Evolutionary conservation across 2,113 vertebrate species (phyloP).

Genomic region (Nicator chloris): DNA sequence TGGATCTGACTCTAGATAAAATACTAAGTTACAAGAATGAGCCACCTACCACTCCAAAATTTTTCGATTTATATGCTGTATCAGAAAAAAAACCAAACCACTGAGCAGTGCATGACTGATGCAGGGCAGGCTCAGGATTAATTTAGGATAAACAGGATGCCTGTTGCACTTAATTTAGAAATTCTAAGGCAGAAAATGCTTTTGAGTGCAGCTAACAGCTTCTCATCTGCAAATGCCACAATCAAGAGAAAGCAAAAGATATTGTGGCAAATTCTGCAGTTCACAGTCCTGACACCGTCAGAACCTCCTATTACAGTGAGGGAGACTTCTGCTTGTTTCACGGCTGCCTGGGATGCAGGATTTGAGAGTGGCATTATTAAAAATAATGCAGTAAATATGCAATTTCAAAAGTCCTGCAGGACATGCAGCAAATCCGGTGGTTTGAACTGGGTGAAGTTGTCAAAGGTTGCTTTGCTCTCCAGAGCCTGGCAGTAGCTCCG

Average conservation of each 20-base stretch:
- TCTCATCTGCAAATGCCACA: conserved; percentile 28
- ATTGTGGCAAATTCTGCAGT: conserved; percentile 32
- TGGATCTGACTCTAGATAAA: neutral
- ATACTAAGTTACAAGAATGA: neutral
- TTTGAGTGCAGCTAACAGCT: neutral
- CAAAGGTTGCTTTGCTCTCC: conserved; percentile 76
- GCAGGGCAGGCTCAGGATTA: neutral
- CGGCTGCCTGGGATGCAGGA: neutral
- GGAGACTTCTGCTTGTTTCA: neutral
- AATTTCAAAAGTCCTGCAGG: neutral
- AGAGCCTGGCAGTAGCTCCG: conserved; percentile 81
- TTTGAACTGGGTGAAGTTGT: conserved; percentile 73
- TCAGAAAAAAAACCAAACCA: neutral
- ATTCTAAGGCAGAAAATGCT: neutral
- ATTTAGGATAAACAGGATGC: conserved; percentile 22
- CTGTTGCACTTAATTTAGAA: neutral
- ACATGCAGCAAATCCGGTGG: conserved; percentile 34
- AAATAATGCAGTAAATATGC: neutral
- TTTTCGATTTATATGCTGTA: neutral
- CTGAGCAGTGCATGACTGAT: neutral
- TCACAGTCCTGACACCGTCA: conserved; percentile 25
- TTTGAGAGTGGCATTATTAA: neutral
- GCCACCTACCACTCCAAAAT: neutral
- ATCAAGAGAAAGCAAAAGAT: conserved; percentile 34
- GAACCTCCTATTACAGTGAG: neutral